Evolutionary conservation across 2,888 invertebrate genomes (phyloP).

Genomic region (Alviniconcha strummeri): DNA sequence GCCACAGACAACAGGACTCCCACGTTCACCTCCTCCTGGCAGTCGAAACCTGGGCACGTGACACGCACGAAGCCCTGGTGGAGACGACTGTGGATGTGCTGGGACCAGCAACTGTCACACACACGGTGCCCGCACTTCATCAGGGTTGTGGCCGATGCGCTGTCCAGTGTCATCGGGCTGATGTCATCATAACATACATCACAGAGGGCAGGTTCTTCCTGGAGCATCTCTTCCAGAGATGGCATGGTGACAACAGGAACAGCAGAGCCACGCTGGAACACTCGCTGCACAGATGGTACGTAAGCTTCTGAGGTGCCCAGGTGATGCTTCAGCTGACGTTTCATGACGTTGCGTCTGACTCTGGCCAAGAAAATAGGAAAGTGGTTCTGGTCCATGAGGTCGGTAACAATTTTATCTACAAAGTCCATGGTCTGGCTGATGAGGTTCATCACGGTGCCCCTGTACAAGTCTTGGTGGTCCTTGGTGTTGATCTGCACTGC

Average conservation of each 20-base stretch:
- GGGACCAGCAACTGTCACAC: slow-evolving; percentile 43
- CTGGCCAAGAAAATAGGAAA: not conserved
- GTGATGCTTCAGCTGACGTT: not conserved
- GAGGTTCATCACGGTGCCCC: slow-evolving; percentile 14
- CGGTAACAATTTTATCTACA: slow-evolving; percentile 8
- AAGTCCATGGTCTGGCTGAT: slow-evolving; percentile 32
- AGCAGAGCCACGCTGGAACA: slow-evolving; percentile 10
- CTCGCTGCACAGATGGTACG: slow-evolving; percentile 22
- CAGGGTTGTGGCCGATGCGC: slow-evolving; percentile 36
- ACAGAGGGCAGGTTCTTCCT: slow-evolving; percentile 35
- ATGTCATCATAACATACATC: slow-evolving; percentile 43
- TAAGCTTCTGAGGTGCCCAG: slow-evolving; percentile 12
- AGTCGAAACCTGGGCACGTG: slow-evolving; percentile 43
- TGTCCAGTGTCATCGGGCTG: slow-evolving; percentile 25
- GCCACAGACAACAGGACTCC: slow-evolving; percentile 40
- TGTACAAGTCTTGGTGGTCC: slow-evolving; percentile 15
- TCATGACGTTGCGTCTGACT: not conserved
- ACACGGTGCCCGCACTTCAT: slow-evolving; percentile 40
- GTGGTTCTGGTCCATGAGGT: slow-evolving; percentile 18
- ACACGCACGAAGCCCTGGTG: slow-evolving; percentile 34
- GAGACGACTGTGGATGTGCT: slow-evolving; percentile 35
- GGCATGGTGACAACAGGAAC: not conserved
- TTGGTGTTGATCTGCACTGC: slow-evolving; percentile 1
- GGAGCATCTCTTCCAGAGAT: not conserved
- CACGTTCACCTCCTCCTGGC: slow-evolving; percentile 33